Evolutionary conservation across 2,113 vertebrate species (phyloP), one percentile per base, ranked within the genome.

Genomic region (Varanus komodoensis): DNA sequence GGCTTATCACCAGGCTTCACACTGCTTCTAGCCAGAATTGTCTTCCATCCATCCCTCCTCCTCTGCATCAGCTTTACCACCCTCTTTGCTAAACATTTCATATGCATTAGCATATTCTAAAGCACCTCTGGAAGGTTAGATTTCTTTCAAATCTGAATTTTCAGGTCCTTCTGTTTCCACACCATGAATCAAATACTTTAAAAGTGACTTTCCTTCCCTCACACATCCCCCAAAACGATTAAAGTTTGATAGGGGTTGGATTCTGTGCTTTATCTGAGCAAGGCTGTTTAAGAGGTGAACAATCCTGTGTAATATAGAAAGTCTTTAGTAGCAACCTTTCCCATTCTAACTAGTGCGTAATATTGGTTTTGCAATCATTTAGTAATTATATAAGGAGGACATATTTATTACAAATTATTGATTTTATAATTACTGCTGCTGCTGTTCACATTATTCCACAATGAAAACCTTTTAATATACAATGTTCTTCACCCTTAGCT

Each of bases 371-470:
- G 92, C 95, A 97, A 97, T 98, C 97, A 97, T 97, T 97, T 96
- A 96, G 96, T 97, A 98, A 97, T 97, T 97, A 97, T 96, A 97
- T 97, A 96, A 97, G 97, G 95, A 97, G 96, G 96, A 97, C 97
- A 97, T 97, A 98, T 98, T 98, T 98, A 98, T 97, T 97, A 98
- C 92, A 1, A 97, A 97, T 97, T 97, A 97, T 97, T 97, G 97
- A 97, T 97, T 97, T 97, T 97, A 97, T 97, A 97, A 98, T 97
- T 97, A 97, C 96, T 95, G 94, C 92, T 96, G 94, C 96, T 95
- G 93, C 93, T 97, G 95, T 96, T 97, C 97, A 95, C 97, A 96
- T 97, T 97, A 97, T 96, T 97, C 94, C 93, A 97, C 96, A 97
- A 97, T 96, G 97, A 97, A 97, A 96, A 97, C 97, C 96, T 97